These are phyloP conservation scores for Nanger granti DNA, from an alignment of 2,113 vertebrate species.

Conservation along the genomic window DNA sequence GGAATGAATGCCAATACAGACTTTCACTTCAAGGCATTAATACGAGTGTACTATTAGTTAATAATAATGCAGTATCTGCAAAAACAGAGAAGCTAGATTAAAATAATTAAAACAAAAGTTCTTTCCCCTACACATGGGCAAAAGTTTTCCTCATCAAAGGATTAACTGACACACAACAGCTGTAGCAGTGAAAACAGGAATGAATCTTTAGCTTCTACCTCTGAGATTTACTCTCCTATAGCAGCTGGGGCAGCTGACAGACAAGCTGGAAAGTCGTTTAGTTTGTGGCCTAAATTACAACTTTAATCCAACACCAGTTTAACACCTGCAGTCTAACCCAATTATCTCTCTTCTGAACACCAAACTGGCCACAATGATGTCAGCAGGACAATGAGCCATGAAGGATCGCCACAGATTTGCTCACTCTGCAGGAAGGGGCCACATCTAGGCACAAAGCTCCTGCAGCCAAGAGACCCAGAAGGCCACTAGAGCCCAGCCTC, in stretches of 20 bases:
- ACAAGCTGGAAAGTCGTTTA: neutral
- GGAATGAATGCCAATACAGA: neutral
- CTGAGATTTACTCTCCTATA: neutral
- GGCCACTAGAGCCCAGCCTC: neutral
- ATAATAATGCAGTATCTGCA: neutral
- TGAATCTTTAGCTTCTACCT: neutral
- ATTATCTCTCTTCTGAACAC: slow-evolving; percentile 7
- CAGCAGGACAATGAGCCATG: neutral
- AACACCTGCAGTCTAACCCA: neutral
- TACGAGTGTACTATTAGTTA: neutral
- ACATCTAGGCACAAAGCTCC: neutral
- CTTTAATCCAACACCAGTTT: slow-evolving; percentile 1
- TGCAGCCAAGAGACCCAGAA: neutral
- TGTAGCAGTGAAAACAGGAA: neutral
- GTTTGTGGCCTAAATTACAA: neutral
- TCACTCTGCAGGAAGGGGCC: neutral
- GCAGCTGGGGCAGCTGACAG: neutral
- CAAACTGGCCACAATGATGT: neutral
- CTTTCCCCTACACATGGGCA: neutral
- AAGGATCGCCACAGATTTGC: neutral
- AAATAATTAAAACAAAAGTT: neutral
- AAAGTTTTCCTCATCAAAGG: slow-evolving; percentile 9
- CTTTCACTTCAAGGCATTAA: neutral
- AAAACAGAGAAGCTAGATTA: neutral
- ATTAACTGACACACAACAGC: slow-evolving; percentile 5